phyloP scores from a whole-genome alignment of 2,888 invertebrate genomes.

The Uropetala carovei region DNA sequence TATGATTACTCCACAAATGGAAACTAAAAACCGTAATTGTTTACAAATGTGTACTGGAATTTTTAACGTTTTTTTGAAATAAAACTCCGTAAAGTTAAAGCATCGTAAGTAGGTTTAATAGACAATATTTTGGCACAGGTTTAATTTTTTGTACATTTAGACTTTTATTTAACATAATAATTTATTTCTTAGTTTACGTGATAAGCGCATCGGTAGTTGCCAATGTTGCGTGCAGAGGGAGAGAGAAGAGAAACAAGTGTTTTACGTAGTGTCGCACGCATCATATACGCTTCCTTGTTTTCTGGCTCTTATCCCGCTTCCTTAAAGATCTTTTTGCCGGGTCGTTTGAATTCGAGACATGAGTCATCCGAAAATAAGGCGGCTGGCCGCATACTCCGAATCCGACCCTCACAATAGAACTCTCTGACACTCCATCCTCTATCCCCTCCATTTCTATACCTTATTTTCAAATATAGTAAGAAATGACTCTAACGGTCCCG shows the following conservation, averaged over 20 bases:
- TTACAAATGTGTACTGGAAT: too few relatives aligned
- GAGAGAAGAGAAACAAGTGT: not conserved
- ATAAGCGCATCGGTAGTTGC: not conserved
- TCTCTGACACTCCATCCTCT: not conserved
- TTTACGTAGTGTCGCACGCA: not conserved
- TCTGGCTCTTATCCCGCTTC: not conserved
- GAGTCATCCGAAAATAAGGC: not conserved
- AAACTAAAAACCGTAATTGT: too few relatives aligned
- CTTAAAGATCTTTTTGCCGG: not conserved
- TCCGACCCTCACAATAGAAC: not conserved
- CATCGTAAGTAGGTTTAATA: too few relatives aligned
- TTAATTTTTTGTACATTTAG: too few relatives aligned
- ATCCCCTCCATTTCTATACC: not conserved
- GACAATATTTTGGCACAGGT: too few relatives aligned
- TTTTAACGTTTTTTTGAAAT: too few relatives aligned
- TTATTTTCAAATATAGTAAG: not conserved
- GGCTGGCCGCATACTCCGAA: not conserved
- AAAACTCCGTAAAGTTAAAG: too few relatives aligned
- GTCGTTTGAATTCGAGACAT: conserved; percentile 6
- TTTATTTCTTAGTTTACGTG: too few relatives aligned
- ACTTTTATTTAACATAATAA: too few relatives aligned
- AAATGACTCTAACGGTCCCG: too few relatives aligned
- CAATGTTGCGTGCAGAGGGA: not conserved
- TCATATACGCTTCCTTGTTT: not conserved
- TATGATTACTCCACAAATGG: too few relatives aligned